phyloP scores from a whole-genome alignment of 2,888 invertebrate species.

The Torymus texanus region DNA sequence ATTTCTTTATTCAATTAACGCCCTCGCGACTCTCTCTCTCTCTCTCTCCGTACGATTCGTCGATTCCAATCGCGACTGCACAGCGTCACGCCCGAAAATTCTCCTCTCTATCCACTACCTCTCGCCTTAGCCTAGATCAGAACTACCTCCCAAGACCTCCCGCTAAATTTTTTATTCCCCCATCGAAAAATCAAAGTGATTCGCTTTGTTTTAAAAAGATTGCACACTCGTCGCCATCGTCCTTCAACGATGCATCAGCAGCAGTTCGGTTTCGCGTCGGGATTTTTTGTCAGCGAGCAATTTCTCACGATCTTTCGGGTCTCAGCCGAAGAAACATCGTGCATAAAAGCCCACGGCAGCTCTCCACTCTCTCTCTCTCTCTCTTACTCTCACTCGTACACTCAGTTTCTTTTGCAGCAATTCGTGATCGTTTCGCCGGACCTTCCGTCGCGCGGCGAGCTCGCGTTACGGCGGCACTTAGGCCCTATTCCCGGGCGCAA shows the following conservation, averaged over 20 bases:
- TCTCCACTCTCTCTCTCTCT: no score
- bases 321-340: slow-evolving; percentile 37
- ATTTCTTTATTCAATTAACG: no score
- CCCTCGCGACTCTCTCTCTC: no score
- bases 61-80: no score
- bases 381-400: neutral
- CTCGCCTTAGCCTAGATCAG: slow-evolving; percentile 10
- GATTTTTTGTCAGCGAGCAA: slow-evolving; percentile 48
- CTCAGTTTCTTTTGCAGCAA: neutral
- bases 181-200: slow-evolving; percentile 49
- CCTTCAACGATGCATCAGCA: slow-evolving; percentile 14
- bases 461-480: slow-evolving; percentile 43
- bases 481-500: slow-evolving; percentile 6
- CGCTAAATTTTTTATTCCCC: slow-evolving; percentile 23
- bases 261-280: slow-evolving; percentile 30
- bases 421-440: slow-evolving; percentile 51
- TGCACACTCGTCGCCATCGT: slow-evolving; percentile 12
- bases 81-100: no score
- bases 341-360: slow-evolving; percentile 40
- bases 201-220: slow-evolving; percentile 49
- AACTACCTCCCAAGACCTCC: slow-evolving; percentile 3
- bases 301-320: slow-evolving; percentile 59
- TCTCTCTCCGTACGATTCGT: no score
- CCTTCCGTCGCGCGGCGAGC: slow-evolving; percentile 36
- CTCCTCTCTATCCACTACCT: neutral